Base-by-base conservation (phyloP, 1,140 invertebrate species). In the Platyscapa corneri region DNA sequence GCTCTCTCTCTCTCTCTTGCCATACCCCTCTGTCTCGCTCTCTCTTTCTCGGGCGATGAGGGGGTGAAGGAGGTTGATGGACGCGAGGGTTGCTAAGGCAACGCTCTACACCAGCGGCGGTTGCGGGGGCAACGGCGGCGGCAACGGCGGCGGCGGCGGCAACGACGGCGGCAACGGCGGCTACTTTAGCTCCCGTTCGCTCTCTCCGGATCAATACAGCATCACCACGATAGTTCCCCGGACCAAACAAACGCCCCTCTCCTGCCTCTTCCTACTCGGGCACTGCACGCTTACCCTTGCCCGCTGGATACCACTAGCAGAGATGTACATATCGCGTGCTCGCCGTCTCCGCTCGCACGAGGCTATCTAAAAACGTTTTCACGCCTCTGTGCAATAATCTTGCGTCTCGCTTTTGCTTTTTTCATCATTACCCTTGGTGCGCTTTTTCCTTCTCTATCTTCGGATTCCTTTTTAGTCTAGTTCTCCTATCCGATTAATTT, bases 51-150 rank as follows among this genome's bases (percentile, higher is more conserved):
- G 90, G 83, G 90, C 88, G 91, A 77, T 87, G 86, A 79, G 89
- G 46, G 89, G 89, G 87, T 85, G 88, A 86, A 88, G 90, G 92
- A 87, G 93, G 91, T 89, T 93, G 93, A 89, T 93, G 90, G 90
- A 93, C 91, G 77, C 80, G 80, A 53, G 93, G 91, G 94, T 94
- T 91, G 93, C 94, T 87, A 94, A 93, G 89, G 94, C 94, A 90
- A 94, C 94, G 88, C 93, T 92, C 56, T 92, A 91, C 86, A 93
- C 90, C 37, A 39, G 76, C 46, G 30, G 88, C 87, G 12, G 42
- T 12, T 5, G 42, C 42, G 12, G 42, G 6, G 42, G 42, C 42
- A 12, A 12, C 42, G 42, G 42, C 42, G 42, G 42, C 42, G 42
- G 42, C 12, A 12, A 12, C 42, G 42, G 42, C 12, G 42, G 42